phyloP scores from a whole-genome alignment of 1,140 invertebrate genomes.

The Drosophila setifemur region DNA sequence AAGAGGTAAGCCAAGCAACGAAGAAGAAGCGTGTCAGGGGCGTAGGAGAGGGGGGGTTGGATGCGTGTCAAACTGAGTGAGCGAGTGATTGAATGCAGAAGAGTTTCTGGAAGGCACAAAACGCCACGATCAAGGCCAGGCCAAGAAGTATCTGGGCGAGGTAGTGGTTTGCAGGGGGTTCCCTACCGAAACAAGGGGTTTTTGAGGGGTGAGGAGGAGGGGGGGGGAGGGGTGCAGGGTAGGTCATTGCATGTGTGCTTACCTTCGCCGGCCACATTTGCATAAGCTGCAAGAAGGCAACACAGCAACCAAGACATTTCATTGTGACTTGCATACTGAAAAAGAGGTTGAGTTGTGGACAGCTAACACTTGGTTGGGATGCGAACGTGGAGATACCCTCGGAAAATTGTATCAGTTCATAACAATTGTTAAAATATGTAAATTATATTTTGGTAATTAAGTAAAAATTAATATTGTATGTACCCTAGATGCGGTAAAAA shows the following conservation, averaged over 20 bases:
- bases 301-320: conserved; percentile 12
- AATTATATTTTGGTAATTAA: too few relatives aligned
- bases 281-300: conserved; percentile 56
- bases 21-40: neutral
- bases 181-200: neutral
- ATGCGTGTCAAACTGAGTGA: conserved; percentile 30
- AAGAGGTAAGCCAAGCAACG: conserved; percentile 11
- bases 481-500: too few relatives aligned
- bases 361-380: too few relatives aligned
- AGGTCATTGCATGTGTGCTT: conserved; percentile 25
- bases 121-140: conserved; percentile 37
- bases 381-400: too few relatives aligned
- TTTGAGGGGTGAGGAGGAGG: neutral
- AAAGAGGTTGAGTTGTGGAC: neutral
- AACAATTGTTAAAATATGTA: too few relatives aligned
- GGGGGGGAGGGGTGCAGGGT: neutral
- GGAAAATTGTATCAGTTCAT: too few relatives aligned
- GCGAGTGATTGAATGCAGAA: conserved; percentile 34
- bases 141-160: neutral
- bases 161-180: too few relatives aligned
- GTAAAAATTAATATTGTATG: too few relatives aligned
- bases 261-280: conserved; percentile 46
- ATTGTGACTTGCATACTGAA: conserved; percentile 42
- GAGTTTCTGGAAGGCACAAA: conserved; percentile 9
- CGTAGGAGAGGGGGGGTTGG: neutral